Conservation (phyloP, 2,113 vertebrate genomes). For the Protobothrops flavoviridis region DNA sequence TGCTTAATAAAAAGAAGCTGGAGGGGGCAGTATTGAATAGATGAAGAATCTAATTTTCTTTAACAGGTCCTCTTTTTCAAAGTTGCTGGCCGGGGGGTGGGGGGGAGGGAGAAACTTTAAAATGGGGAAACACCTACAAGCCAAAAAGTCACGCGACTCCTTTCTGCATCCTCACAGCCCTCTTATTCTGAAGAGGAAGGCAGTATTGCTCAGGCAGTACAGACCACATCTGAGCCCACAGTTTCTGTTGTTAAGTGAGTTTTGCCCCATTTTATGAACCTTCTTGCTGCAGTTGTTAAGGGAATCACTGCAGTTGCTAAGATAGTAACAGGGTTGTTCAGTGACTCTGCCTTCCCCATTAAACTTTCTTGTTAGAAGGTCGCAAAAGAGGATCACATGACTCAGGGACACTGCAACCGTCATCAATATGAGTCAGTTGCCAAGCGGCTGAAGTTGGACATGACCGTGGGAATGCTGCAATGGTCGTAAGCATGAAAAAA, state of each 20-base stretch:
- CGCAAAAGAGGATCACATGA: neutral
- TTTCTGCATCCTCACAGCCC: too few relatives aligned
- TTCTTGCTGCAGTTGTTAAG: neutral
- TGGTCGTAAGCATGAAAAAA: neutral
- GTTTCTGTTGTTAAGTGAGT: neutral
- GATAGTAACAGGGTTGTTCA: neutral
- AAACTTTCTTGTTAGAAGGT: neutral
- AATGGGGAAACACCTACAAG: neutral
- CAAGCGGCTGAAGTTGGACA: rapidly evolving
- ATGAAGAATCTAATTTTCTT: neutral
- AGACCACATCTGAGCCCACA: neutral
- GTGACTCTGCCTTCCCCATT: neutral
- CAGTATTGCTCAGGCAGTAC: neutral
- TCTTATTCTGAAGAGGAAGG: neutral
- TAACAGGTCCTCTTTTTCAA: neutral
- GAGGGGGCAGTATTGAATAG: neutral
- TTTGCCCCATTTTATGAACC: neutral
- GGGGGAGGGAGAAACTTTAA: neutral
- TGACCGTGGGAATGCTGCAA: neutral
- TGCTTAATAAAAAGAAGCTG: neutral
- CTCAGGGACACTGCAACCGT: neutral
- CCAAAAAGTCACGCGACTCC: neutral
- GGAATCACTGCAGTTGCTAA: neutral
- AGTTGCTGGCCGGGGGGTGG: too few relatives aligned
- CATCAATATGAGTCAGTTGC: neutral